Evolutionary conservation across 2,797 vertebrate genomes (phyloP).

Genomic region (Tragelaphus eurycerus): DNA sequence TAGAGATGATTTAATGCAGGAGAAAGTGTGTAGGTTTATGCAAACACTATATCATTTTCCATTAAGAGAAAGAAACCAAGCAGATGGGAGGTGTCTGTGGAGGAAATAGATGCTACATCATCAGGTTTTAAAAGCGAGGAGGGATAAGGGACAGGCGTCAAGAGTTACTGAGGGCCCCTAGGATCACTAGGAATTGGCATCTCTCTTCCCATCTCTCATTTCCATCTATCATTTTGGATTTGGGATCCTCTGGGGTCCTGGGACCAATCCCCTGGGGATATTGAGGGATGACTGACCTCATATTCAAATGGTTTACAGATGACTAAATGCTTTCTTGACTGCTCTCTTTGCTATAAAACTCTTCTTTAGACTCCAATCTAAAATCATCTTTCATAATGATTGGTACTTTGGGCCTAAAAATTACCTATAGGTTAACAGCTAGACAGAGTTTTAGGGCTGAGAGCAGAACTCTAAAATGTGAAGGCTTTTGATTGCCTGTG

Average conservation of each 20-base stretch:
- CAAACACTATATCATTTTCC: neutral
- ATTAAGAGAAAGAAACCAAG: neutral
- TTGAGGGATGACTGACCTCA: neutral
- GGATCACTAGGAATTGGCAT: neutral
- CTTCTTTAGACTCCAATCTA: neutral
- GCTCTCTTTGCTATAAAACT: neutral
- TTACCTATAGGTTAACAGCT: neutral
- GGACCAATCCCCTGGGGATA: neutral
- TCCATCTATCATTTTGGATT: neutral
- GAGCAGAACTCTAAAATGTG: neutral
- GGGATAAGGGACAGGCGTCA: neutral
- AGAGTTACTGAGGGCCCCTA: neutral
- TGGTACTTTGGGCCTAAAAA: neutral
- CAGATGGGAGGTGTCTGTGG: accelerated
- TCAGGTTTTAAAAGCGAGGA: neutral
- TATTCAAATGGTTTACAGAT: accelerated
- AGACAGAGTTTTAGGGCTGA: neutral
- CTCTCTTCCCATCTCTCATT: neutral
- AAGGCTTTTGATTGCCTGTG: neutral
- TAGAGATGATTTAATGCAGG: neutral
- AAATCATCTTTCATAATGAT: neutral
- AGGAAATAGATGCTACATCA: accelerated
- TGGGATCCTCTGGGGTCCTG: neutral
- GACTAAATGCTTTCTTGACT: neutral
- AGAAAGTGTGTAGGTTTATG: neutral